Evolutionary conservation across 2,888 invertebrate genomes (phyloP), one percentile per base, ranked within the genome.

Genomic region (Tribolium freemani): DNA sequence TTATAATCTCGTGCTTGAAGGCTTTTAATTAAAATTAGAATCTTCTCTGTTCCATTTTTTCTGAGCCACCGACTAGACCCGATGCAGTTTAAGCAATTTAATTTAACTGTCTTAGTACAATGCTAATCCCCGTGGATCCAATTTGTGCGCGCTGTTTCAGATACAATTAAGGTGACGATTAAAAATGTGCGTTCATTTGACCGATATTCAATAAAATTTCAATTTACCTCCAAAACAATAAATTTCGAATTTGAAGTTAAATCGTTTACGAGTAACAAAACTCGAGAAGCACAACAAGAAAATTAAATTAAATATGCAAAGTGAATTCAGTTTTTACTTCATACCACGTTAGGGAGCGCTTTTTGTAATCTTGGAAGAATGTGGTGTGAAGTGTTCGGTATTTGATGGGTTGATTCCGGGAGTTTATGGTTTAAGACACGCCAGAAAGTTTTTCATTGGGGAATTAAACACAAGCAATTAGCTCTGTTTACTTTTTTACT

Each of bases 1-100:
- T 45, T 58, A 58, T 58, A 58, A 58, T 58, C 58, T 44, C n/a
- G 44, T 58, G 58, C 58, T 58, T 21, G 58, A 58, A 46, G 13
- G 58, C 45, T 48, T 60, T 61, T 66, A 66, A 66, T 66, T 67
- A 56, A 67, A 57, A 57, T 68, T 46, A 44, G 38, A 64, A 53
- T 30, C 26, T 66, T 20, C 10, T 21, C 31, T 9, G 54, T 60
- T 45, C 45, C 11, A 46, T 46, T 60, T 60, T 60, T 60, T 46
- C 5, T 20, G n/a, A 8, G 8, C 11, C 56, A 8, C 2, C 46
- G 26, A 46, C 11, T 61, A 20, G 44, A 58, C 20, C 13, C 20
- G 44, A 16, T 51, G 53, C 20, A 53, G 53, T 53, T 31, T 51
- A 8, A 30, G 38, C 30, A 63, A 63, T 63, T 63, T 13, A 50